phyloP scores from a whole-genome alignment of 2,797 vertebrate species.

The Phoxinus dragarum region DNA sequence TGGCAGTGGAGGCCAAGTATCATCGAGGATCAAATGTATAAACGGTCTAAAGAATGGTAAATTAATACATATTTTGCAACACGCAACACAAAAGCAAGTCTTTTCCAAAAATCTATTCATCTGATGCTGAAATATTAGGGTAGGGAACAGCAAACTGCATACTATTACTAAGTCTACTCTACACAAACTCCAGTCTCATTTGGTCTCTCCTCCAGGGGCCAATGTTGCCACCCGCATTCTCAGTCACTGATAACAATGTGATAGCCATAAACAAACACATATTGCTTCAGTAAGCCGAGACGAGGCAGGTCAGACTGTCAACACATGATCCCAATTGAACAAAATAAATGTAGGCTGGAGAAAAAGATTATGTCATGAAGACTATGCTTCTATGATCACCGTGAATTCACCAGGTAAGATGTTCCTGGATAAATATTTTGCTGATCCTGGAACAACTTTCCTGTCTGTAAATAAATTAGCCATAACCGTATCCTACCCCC shows the following conservation, averaged over 20 bases:
- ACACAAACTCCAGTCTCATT: neutral
- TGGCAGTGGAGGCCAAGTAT: neutral
- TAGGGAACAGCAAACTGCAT: neutral
- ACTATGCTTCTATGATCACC: neutral
- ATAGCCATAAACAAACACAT: slow-evolving; percentile 19
- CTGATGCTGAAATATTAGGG: neutral
- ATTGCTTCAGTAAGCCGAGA: neutral
- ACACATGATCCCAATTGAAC: neutral
- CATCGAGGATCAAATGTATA: neutral
- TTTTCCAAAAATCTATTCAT: neutral
- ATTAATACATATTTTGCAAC: neutral
- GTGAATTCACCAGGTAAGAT: neutral
- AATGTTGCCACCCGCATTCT: neutral
- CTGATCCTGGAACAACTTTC: neutral
- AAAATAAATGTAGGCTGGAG: neutral
- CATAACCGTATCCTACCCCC: neutral
- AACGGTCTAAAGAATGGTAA: neutral
- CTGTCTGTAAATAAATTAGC: neutral
- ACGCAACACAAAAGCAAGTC: neutral
- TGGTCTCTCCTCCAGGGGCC: neutral
- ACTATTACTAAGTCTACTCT: neutral
- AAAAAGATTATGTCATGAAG: neutral
- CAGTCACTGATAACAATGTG: slow-evolving; percentile 1
- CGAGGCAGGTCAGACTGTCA: neutral
- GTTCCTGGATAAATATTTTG: neutral